A percentile compares a stretch with the other conserved stretches of the same genome.
phyloP scores from a whole-genome alignment of 2,797 vertebrate species.

The Chiloscyllium punctatum region DNA sequence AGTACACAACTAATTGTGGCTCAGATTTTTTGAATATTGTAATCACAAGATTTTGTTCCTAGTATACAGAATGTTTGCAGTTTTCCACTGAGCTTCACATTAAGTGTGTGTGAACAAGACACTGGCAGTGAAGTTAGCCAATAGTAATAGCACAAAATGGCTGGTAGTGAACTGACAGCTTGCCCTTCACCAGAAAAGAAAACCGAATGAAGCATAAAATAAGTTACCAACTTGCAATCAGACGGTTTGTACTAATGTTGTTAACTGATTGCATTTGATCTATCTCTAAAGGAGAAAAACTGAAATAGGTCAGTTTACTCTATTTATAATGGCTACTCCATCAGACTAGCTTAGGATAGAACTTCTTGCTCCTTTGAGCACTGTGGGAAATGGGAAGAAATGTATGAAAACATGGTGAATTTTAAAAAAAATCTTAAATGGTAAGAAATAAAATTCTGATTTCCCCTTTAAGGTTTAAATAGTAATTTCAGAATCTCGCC shows the following conservation, averaged over 20 bases:
- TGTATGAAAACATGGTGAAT: too few relatives aligned
- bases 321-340: neutral
- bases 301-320: neutral
- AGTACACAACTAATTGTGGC: neutral
- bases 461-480: too few relatives aligned
- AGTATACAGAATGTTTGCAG: neutral
- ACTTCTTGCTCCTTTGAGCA: too few relatives aligned
- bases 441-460: too few relatives aligned
- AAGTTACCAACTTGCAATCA: neutral
- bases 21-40: neutral
- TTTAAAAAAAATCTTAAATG: too few relatives aligned
- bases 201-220: neutral
- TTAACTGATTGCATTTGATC: neutral
- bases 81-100: neutral
- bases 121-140: neutral
- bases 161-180: neutral
- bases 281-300: neutral
- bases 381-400: too few relatives aligned
- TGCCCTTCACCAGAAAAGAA: neutral
- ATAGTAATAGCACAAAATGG: neutral
- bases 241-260: neutral
- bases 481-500: too few relatives aligned
- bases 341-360: neutral
- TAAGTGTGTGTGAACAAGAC: neutral
- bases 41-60: neutral